Percentiles rank a stretch among this genome's conserved stretches.
These are phyloP conservation scores for mouse (Mus musculus) DNA, from an alignment of 2,113 vertebrate genomes.

Conservation along the genomic window DNA sequence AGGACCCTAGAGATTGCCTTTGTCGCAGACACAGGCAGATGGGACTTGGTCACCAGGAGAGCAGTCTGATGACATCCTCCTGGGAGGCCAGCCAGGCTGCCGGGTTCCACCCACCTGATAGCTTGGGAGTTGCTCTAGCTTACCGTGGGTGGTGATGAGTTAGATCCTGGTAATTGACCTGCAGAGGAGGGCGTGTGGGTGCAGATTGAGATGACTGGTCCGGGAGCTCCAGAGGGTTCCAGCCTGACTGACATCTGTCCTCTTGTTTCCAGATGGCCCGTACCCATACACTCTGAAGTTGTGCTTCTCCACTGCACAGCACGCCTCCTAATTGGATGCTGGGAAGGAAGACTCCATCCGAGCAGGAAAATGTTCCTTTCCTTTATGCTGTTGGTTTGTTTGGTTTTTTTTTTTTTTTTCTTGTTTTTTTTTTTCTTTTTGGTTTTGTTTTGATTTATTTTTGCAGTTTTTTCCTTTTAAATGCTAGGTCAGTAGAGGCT, in stretches of 20 bases:
- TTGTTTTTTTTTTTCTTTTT: neutral
- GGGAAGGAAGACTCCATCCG: constrained; percentile 49
- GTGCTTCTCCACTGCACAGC: constrained; percentile 96
- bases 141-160: neutral
- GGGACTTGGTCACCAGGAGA: constrained; percentile 45
- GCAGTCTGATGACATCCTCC: neutral
- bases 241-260: neutral
- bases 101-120: neutral
- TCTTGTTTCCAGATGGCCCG: constrained; percentile 89
- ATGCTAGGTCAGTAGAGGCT: constrained; percentile 80
- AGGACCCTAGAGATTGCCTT: neutral
- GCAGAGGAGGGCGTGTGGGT: neutral
- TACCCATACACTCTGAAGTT: constrained; percentile 96
- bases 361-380: constrained; percentile 73
- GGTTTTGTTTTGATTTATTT: constrained; percentile 34
- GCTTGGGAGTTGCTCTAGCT: constrained; percentile 1
- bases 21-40: neutral
- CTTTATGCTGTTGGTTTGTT: constrained; percentile 50
- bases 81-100: constrained; percentile 21
- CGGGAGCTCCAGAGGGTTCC: too few relatives aligned
- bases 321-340: constrained; percentile 89
- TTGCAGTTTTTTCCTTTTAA: constrained; percentile 62
- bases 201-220: neutral
- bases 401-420: constrained; percentile 36
- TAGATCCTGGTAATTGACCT: neutral